Conservation (phyloP, 2,113 vertebrate species). For the Pollachius pollachius region DNA sequence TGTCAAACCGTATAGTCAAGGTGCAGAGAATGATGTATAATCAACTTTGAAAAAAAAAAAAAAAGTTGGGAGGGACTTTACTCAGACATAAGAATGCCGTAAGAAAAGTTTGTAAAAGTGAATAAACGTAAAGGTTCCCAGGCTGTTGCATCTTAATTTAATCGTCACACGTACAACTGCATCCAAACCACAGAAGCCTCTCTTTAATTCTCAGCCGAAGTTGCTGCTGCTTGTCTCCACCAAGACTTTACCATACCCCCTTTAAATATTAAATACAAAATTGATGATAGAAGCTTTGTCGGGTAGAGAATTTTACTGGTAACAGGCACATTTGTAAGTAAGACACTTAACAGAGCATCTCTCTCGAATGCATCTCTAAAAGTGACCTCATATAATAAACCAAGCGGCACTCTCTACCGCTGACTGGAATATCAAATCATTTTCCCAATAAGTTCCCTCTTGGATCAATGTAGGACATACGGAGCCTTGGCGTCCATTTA, state of each 20-base stretch:
- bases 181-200: neutral
- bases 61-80: too few relatives aligned
- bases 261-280: neutral
- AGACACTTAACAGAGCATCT: neutral
- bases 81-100: too few relatives aligned
- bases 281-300: neutral
- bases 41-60: too few relatives aligned
- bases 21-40: too few relatives aligned
- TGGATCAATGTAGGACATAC: conserved; percentile 30
- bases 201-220: neutral
- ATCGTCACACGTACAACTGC: neutral
- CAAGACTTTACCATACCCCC: neutral
- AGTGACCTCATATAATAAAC: conserved; percentile 38
- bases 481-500: neutral
- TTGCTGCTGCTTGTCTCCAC: neutral
- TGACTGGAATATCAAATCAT: conserved; percentile 43
- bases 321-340: neutral
- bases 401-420: conserved; percentile 4
- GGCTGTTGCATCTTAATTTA: too few relatives aligned
- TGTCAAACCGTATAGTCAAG: too few relatives aligned
- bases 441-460: conserved; percentile 23
- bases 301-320: neutral
- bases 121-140: too few relatives aligned
- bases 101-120: too few relatives aligned
- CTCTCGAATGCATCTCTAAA: conserved; percentile 24